Evolutionary conservation across 2,888 invertebrate species (phyloP), one percentile per base, ranked within the genome.

Genomic region (Oscheius myriophilus): DNA sequence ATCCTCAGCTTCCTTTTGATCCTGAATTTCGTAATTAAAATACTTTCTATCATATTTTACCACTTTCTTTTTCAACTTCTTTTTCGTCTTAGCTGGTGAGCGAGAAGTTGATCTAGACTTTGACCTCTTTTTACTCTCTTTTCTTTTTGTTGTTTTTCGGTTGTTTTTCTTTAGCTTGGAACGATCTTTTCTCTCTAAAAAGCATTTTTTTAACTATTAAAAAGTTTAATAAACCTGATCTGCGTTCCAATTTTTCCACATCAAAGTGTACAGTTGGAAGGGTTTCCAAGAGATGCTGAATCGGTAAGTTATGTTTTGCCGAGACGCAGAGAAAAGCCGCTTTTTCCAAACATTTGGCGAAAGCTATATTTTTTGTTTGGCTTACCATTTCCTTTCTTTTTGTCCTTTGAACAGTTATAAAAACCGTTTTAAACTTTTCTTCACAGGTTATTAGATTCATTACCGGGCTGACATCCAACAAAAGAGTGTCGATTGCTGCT

Each of bases 231-330:
- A 46, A 46, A 23, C 26, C 54, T 12, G 23, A 4, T 25, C 33
- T 26, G 1, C 33, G 25, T 41, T 57, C 57, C 21, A 43, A 42
- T 14, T 61, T 46, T 18, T 61, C 61, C 33, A 61, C n/a, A 26
- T 46, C 61, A 49, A 61, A 61, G 49, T 49, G 61, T 4, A 49
- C 61, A 18, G 59, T 59, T 4, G 43, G 59, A 7, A 61, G 26
- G 6, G 25, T 2, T 49, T 61, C 61, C n/a, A 33, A 46, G 49
- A 46, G 25, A 18, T 21, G 18, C 58, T 58, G 25, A 58, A 43
- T n/a, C n/a, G n/a, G n/a, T n/a, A n/a, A n/a, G n/a, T n/a, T n/a
- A n/a, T n/a, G n/a, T n/a, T n/a, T n/a, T n/a, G n/a, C n/a, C n/a
- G n/a, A n/a, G n/a, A n/a, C n/a, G n/a, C n/a, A n/a, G n/a, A n/a